Conservation (phyloP, 2,113 vertebrate species). For the Sterrhoptilus dennistouni region DNA sequence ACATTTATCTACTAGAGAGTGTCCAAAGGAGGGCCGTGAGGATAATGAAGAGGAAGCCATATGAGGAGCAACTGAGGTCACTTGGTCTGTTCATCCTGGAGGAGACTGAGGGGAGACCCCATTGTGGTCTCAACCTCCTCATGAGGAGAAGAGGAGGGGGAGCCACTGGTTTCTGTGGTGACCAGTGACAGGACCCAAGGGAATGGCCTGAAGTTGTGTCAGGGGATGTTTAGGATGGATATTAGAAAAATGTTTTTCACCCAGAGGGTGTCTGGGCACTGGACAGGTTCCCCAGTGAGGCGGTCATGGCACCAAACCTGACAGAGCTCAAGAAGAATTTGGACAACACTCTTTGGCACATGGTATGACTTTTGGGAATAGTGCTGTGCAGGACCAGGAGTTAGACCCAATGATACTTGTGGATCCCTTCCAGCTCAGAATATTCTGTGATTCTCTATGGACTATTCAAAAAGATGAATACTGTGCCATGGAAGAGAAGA, state of each 20-base stretch:
- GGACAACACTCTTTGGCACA: not conserved
- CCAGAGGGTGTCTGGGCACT: not conserved
- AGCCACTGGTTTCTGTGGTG: not conserved
- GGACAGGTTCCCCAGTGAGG: not conserved
- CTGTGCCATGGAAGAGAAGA: not conserved
- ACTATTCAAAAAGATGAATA: not conserved
- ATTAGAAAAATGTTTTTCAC: not conserved
- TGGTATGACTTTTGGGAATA: too few relatives aligned
- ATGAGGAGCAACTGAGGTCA: not conserved
- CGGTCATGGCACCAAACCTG: not conserved
- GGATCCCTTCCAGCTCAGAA: not conserved
- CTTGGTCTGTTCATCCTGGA: not conserved
- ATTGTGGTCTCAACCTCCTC: not conserved
- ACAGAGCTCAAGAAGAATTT: not conserved
- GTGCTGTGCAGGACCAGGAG: not conserved
- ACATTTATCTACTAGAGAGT: too few relatives aligned
- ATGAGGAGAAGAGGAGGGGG: not conserved
- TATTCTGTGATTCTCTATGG: not conserved
- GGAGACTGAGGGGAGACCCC: not conserved
- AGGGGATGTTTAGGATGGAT: not conserved
- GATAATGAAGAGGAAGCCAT: accelerated
- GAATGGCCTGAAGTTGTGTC: not conserved
- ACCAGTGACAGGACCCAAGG: not conserved
- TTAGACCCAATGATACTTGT: not conserved
- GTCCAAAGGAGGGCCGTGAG: not conserved